Conservation (phyloP, 2,888 invertebrate species). For the Drosophila dives region DNA sequence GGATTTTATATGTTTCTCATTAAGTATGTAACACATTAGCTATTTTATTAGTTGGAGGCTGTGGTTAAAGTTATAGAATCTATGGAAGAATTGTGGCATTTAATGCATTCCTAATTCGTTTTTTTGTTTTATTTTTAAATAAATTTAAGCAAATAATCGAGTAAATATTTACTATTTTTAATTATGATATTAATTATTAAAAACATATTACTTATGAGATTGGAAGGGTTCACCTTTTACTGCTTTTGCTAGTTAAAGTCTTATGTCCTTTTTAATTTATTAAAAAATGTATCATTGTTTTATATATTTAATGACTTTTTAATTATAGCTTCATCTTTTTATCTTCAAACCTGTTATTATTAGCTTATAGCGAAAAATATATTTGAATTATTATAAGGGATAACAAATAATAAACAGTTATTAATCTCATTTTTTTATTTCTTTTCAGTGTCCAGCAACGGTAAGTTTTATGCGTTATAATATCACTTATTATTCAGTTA, state of each 20-base stretch:
- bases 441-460: constrained; percentile 85
- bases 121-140: neutral
- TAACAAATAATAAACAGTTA: neutral
- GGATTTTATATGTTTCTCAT: neutral
- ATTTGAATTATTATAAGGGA: neutral
- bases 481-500: neutral
- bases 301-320: neutral
- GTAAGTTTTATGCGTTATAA: constrained; percentile 66
- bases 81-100: neutral
- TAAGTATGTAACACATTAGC: neutral
- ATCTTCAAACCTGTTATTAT: constrained; percentile 21
- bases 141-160: too few relatives aligned
- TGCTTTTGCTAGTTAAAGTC: neutral
- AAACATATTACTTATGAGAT: neutral
- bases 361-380: neutral
- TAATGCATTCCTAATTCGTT: neutral
- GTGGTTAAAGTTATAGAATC: neutral
- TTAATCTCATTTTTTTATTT: constrained; percentile 29
- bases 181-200: neutral
- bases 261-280: neutral
- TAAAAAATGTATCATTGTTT: neutral
- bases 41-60: neutral
- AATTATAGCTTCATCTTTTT: constrained; percentile 15
- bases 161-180: neutral
- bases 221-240: neutral